Conservation (phyloP, 2,888 invertebrate genomes). For the Ptychoptera albimana region DNA sequence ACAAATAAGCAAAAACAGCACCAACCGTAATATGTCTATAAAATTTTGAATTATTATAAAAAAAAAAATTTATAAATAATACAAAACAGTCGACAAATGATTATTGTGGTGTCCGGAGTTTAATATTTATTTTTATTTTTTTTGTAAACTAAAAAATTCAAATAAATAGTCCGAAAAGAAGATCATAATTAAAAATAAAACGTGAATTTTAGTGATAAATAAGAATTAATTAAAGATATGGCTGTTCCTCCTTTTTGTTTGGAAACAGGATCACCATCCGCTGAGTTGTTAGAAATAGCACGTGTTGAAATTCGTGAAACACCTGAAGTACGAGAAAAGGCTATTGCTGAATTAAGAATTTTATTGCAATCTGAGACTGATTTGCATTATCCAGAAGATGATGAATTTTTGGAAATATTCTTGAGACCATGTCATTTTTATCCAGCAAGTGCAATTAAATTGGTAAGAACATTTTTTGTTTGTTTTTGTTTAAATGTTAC, state of each 20-base stretch:
- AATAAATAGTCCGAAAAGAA: no score
- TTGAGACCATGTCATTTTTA: constrained; percentile 72
- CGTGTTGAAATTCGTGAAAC: constrained; percentile 52
- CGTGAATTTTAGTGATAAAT: no score
- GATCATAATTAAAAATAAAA: no score
- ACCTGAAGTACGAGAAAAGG: constrained; percentile 46
- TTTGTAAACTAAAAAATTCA: no score
- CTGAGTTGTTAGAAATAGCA: constrained; percentile 40
- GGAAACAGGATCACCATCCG: not conserved
- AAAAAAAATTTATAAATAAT: no score
- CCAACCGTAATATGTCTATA: no score
- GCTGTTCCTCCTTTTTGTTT: constrained; percentile 16
- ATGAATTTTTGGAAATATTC: constrained; percentile 61
- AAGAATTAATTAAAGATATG: not conserved
- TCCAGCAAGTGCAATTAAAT: constrained; percentile 58
- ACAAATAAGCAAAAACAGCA: no score
- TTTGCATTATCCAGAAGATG: constrained; percentile 52
- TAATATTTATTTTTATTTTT: no score
- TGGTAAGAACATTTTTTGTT: constrained; percentile 41
- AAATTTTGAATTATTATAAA: no score
- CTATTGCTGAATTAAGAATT: constrained; percentile 41
- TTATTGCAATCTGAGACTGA: constrained; percentile 51
- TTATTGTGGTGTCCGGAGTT: no score
- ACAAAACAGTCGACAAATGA: no score
- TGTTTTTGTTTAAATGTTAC: not conserved